phyloP scores from a whole-genome alignment of 92 coral and sea anemone genomes.

The Bergia puertoricense region DNA sequence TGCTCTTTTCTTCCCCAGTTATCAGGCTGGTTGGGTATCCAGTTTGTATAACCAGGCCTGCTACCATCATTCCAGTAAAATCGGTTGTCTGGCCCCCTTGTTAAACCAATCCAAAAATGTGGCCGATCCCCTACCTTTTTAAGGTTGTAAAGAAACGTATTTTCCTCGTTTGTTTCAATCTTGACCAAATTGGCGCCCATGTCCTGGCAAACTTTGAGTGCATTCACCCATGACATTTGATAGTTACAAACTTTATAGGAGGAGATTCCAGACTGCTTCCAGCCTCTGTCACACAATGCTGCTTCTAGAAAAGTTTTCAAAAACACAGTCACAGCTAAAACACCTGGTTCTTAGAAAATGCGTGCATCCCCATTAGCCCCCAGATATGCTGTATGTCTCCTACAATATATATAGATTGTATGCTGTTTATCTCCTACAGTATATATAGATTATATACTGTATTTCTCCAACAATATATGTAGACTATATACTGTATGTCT shows the following conservation, averaged over 20 bases:
- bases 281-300: neutral
- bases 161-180: conserved; percentile 13
- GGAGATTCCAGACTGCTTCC: neutral
- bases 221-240: neutral
- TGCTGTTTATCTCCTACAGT: too few relatives aligned
- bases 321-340: too few relatives aligned
- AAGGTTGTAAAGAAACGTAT: conserved; percentile 2
- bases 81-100: conserved; percentile 14
- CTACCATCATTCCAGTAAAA: conserved; percentile 28
- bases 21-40: neutral
- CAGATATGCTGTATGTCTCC: neutral
- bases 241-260: neutral
- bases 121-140: neutral
- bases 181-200: conserved; percentile 17
- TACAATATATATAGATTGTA: neutral
- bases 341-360: too few relatives aligned
- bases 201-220: conserved; percentile 9
- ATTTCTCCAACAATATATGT: too few relatives aligned
- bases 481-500: neutral
- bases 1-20: neutral
- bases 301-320: too few relatives aligned
- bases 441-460: too few relatives aligned
- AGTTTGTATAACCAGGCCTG: conserved; percentile 15
- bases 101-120: conserved; percentile 8
- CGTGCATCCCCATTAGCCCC: too few relatives aligned